These are phyloP conservation scores for Microctenopoma steveboyesi DNA, from an alignment of 2,797 vertebrate species.

Conservation along the genomic window DNA sequence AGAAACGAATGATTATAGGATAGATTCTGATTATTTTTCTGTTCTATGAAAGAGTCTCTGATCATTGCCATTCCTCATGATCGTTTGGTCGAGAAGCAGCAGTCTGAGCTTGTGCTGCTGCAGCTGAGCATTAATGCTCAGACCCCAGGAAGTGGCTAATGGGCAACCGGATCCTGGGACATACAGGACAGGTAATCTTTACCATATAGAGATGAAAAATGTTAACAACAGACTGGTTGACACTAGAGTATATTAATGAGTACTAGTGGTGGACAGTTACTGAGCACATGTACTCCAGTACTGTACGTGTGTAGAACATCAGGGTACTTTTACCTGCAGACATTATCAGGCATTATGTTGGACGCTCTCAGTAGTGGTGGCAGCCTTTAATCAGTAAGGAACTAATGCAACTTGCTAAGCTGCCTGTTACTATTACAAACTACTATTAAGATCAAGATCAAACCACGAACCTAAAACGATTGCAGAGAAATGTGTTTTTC, in stretches of 20 bases:
- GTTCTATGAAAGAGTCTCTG: neutral
- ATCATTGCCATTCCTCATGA: neutral
- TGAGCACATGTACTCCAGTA: too few species aligned
- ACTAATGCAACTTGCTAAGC: too few species aligned
- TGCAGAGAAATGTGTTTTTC: neutral
- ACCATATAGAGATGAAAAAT: too few species aligned
- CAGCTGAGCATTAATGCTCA: neutral
- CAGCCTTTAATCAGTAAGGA: neutral
- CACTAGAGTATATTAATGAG: too few species aligned
- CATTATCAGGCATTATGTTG: neutral
- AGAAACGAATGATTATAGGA: neutral
- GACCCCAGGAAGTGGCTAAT: too few species aligned
- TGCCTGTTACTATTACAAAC: neutral
- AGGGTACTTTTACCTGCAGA: too few species aligned
- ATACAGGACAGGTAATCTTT: too few species aligned
- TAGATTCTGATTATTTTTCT: neutral
- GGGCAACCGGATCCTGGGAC: too few species aligned
- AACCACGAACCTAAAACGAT: neutral
- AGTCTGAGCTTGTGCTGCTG: neutral
- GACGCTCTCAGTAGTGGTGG: neutral
- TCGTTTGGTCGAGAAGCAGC: neutral
- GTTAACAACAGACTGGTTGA: too few species aligned
- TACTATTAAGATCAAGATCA: too few species aligned
- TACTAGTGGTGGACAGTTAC: too few species aligned
- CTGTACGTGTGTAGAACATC: too few species aligned